Conservation (phyloP, 2,113 vertebrate genomes). For the Nannospalax galili region DNA sequence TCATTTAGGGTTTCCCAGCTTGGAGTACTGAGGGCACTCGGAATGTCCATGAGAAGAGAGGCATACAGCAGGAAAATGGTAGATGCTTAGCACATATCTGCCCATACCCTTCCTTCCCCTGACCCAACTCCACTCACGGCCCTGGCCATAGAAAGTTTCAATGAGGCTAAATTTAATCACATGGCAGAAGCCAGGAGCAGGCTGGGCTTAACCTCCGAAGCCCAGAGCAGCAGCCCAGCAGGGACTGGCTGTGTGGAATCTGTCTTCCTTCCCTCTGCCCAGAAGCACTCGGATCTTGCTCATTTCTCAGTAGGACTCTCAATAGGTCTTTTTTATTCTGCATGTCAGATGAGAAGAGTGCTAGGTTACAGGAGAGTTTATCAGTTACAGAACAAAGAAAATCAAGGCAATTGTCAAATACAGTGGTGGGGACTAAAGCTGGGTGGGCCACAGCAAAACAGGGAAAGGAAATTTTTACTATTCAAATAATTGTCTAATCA, state of each 20-base stretch:
- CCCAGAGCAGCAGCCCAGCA: not conserved
- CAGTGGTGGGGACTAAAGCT: not conserved
- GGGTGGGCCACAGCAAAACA: not conserved
- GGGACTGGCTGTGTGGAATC: not conserved
- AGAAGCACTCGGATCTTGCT: not conserved
- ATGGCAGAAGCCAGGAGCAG: not conserved
- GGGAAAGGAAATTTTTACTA: not conserved
- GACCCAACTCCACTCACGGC: not conserved
- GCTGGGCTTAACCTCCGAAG: not conserved
- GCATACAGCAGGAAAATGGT: not conserved
- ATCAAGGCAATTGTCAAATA: not conserved
- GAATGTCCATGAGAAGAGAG: not conserved
- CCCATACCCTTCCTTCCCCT: constrained; percentile 2
- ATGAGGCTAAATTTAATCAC: constrained; percentile 25
- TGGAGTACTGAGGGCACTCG: not conserved
- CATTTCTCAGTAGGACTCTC: not conserved
- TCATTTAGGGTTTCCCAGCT: not conserved
- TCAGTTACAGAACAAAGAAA: not conserved
- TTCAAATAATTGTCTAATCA: not conserved
- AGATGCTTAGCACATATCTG: constrained; percentile 21
- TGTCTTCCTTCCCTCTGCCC: not conserved
- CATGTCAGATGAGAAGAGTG: not conserved
- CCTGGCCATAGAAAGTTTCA: constrained; percentile 41
- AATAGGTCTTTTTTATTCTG: not conserved
- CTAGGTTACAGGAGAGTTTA: not conserved